These are phyloP conservation scores for Urophycis tenuis DNA, from an alignment of 2,797 vertebrate genomes.

Conservation along the genomic window DNA sequence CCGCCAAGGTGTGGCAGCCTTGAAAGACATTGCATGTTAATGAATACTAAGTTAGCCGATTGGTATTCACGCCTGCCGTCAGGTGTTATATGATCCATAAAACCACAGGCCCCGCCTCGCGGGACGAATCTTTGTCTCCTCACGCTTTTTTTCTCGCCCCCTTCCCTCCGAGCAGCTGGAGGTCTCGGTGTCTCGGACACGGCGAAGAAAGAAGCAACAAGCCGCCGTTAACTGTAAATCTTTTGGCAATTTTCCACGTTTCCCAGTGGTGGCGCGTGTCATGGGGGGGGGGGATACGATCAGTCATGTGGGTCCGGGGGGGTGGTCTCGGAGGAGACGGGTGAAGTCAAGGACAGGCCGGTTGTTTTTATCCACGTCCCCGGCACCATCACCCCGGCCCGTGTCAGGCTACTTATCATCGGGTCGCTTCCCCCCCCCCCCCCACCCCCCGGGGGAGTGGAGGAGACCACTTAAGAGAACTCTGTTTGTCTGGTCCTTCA, in stretches of 20 bases:
- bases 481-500: constrained; percentile 42
- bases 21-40: constrained; percentile 18
- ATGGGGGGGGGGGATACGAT: constrained; percentile 21
- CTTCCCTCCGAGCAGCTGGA: background rate
- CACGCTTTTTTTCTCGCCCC: background rate
- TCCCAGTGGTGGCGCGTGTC: background rate
- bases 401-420: constrained; percentile 43
- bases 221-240: constrained; percentile 35
- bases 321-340: constrained; percentile 27
- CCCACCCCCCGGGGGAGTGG: background rate
- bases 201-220: constrained; percentile 1
- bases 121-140: constrained; percentile 7
- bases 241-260: constrained; percentile 33
- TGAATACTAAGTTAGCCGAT: constrained; percentile 18
- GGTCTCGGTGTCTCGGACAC: background rate
- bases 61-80: constrained; percentile 18
- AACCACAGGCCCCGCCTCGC: constrained; percentile 1
- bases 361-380: constrained; percentile 32
- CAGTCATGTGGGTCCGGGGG: constrained; percentile 46
- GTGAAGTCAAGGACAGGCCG: constrained; percentile 55
- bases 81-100: constrained; percentile 5
- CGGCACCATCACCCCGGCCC: constrained; percentile 32
- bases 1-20: constrained; percentile 8
- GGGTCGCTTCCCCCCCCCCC: no score
- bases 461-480: constrained; percentile 10